Base-by-base conservation (phyloP, 53 echinoderm and acorn worm genomes). In the Crossaster papposus region DNA sequence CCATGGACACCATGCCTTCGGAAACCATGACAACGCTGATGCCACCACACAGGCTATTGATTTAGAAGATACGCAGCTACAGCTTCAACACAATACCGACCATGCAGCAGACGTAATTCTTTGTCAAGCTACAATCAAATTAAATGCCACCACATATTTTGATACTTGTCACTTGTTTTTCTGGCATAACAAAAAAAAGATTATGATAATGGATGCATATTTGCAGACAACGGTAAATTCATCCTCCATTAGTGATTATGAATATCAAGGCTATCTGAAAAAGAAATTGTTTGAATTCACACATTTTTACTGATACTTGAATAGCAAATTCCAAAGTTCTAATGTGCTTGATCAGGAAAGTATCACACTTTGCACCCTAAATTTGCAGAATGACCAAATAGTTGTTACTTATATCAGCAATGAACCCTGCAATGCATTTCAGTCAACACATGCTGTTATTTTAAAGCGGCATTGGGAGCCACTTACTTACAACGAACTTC, bases 21-120 rank as follows among this genome's bases (percentile, higher is more conserved):
- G 77, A 77, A 76, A 77, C 87, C 77, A 87, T 87, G 77, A 64
- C 63, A 75, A 87, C 76, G 33, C 51, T 73, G 87, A 87, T 87
- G 87, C 55, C 72, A 55, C 23, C 53, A 72, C 11, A 81, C 54
- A 20, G 38, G 23, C 36, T 22, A 74, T 35, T 74, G 35, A 74
- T 35, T 74, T 22, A 14, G 33, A 14, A 74, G 75, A 33, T 17
- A 4, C 68, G 0, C 24, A 68, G 24, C 24, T n/a, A 23, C 11
- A 68, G 24, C 24, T n/a, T 18, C 28, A 11, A 68, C 68, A 68
- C 68, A 26, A n/a, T 12, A 26, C 68, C 68, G 22, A 20, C 28
- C 24, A 12, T 3, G 24, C 22, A 26, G 3, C 26, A 68, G 68
- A 68, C n/a, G 68, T 10, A 20, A 20, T 26, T 18, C 24, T 26